These are phyloP conservation scores for Mesorhabditis belari DNA, from an alignment of 2,888 invertebrate genomes.

Conservation along the genomic window DNA sequence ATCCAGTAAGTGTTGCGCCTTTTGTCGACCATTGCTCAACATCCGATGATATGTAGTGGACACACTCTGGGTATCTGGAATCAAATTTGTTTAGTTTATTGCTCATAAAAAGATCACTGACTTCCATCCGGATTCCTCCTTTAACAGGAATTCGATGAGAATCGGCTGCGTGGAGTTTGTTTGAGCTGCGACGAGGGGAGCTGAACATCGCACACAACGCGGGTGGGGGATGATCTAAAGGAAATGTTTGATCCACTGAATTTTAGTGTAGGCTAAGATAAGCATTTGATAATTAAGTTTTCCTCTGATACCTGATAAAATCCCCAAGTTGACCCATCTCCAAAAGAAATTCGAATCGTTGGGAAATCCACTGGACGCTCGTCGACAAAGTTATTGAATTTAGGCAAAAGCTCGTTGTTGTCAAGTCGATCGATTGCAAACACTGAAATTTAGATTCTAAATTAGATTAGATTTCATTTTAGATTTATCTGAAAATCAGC, in stretches of 20 bases:
- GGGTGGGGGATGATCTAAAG: slow-evolving; percentile 22
- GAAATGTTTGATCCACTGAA: neutral
- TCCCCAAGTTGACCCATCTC: neutral
- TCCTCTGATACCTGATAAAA: neutral
- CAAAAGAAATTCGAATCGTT: neutral
- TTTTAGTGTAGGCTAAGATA: neutral
- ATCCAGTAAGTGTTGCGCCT: slow-evolving; percentile 27
- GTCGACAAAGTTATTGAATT: slow-evolving; percentile 36
- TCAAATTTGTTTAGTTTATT: no score
- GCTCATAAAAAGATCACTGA: no score
- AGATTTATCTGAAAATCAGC: neutral
- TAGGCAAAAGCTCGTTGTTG: slow-evolving; percentile 23
- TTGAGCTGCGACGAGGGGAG: slow-evolving; percentile 15
- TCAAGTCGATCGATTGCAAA: slow-evolving; percentile 31
- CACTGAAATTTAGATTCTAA: slow-evolving; percentile 8
- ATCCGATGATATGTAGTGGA: slow-evolving; percentile 7
- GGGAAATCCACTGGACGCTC: slow-evolving; percentile 17
- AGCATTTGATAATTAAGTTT: no score
- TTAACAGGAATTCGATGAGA: slow-evolving; percentile 27
- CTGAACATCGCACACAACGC: slow-evolving; percentile 22
- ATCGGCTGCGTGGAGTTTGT: slow-evolving; percentile 23
- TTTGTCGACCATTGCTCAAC: slow-evolving; percentile 19
- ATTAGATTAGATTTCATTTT: no score
- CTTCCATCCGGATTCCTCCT: slow-evolving; percentile 37
- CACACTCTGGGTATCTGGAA: slow-evolving; percentile 46